Conservation (phyloP, 2,888 invertebrate genomes). For the Netelia melanura region DNA sequence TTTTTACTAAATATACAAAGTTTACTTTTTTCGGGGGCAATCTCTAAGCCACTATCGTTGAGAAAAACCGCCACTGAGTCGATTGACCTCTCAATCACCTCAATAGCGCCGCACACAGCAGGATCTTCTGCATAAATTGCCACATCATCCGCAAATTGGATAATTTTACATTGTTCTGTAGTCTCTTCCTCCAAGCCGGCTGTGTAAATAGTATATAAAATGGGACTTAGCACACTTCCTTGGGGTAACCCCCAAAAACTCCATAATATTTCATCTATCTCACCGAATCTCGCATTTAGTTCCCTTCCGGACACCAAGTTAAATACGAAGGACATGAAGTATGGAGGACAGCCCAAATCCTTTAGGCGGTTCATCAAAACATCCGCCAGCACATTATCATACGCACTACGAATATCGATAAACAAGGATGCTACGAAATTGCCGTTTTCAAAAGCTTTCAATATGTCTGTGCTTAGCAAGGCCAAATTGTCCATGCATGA, state of each 20-base stretch:
- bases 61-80: background rate
- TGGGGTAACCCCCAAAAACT: background rate
- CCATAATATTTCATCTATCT: too few species aligned
- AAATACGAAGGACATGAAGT: background rate
- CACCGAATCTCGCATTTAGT: too few species aligned
- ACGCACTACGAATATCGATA: constrained; percentile 25
- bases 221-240: constrained; percentile 1
- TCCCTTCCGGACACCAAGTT: background rate
- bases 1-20: background rate
- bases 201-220: background rate
- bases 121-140: background rate
- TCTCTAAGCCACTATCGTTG: background rate
- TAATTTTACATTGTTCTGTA: background rate
- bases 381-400: constrained; percentile 10
- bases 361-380: background rate
- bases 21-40: background rate
- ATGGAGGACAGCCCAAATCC: background rate
- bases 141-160: constrained; percentile 21
- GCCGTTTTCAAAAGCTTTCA: background rate
- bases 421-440: constrained; percentile 10
- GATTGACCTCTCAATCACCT: background rate
- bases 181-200: background rate
- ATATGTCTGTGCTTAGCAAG: background rate
- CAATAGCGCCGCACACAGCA: background rate
- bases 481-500: constrained; percentile 15